These are phyloP conservation scores for Monodelphis domestica DNA, from an alignment of 2,797 vertebrate genomes.

Conservation along the genomic window DNA sequence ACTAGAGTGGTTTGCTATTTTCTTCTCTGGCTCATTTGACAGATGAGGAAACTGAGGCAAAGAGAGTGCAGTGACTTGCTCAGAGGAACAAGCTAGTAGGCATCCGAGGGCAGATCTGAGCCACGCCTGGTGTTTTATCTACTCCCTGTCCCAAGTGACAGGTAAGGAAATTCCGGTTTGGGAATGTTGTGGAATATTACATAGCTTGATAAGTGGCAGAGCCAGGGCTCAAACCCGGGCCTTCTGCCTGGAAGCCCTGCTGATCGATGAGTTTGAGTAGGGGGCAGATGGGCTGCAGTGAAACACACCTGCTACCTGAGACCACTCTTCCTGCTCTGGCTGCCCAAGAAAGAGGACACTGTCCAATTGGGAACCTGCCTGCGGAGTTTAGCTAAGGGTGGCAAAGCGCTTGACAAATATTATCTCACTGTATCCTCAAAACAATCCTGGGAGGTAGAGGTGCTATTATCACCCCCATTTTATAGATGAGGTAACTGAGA, in stretches of 20 bases:
- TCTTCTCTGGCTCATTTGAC: no score
- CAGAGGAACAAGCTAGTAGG: no score
- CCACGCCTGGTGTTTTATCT: no score
- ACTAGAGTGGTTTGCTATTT: no score
- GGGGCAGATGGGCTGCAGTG: background rate
- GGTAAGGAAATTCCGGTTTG: background rate
- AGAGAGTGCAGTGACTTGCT: no score
- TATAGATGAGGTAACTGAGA: background rate
- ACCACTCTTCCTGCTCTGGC: background rate
- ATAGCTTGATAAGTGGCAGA: background rate
- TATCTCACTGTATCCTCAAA: background rate
- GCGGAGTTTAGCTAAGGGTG: background rate
- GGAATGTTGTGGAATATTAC: background rate
- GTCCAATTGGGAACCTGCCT: background rate
- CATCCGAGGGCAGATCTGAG: no score
- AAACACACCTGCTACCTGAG: background rate
- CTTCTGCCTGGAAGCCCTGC: background rate
- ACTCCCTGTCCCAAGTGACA: no score
- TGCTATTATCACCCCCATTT: no score
- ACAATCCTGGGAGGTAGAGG: background rate
- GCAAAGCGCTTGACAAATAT: background rate
- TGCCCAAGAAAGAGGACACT: background rate
- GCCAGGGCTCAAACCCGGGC: background rate
- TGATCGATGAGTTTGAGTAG: background rate
- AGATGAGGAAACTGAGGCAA: no score